Base-by-base conservation (phyloP, 2,888 invertebrate species). In the Papilio gigon region DNA sequence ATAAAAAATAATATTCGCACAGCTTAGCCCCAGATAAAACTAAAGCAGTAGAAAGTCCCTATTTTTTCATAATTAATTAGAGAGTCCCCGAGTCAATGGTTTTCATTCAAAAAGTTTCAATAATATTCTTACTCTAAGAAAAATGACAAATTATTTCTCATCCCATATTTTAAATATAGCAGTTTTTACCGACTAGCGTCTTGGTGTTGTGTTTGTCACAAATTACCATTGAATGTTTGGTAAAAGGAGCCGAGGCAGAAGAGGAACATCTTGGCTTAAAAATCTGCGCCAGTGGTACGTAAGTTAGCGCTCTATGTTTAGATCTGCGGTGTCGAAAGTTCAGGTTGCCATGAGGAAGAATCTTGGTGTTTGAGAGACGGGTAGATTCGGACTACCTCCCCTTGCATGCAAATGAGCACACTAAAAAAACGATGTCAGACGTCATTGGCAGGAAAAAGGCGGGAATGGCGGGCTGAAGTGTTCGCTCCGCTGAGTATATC, bases 341-440 rank as follows among this genome's bases (percentile, higher is more conserved):
- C n/a, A n/a, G n/a, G n/a, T n/a, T n/a, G n/a, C n/a, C n/a, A n/a
- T n/a, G n/a, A n/a, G n/a, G n/a, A n/a, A n/a, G n/a, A n/a, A n/a
- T n/a, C n/a, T 8, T 14, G 5, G 50, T 4, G 25, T 44, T 20
- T 9, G 14, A 44, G 44, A 60, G n/a, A 17, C n/a, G 37, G 59
- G 22, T 50, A 27, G 27, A 27, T n/a, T 30, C 8, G n/a, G 53
- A 53, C 30, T 30, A 25, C 50, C 42, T 25, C 50, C 14, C 50
- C 14, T 20, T 47, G 47, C 22, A 30, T 62, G 37, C 37, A 37
- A 65, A 42, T 65, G 56, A n/a, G 20, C 56, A 40, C 42, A 58
- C 30, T 65, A 42, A 65, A 64, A 65, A 42, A 65, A 65, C 20
- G 42, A 20, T 40, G 50, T 47, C 9, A 5, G 22, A 58, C 58